A percentile compares a stretch with the other conserved stretches of the same genome.
phyloP scores from a whole-genome alignment of 1,140 invertebrate genomes.

The Muscidifurax raptorellus region DNA sequence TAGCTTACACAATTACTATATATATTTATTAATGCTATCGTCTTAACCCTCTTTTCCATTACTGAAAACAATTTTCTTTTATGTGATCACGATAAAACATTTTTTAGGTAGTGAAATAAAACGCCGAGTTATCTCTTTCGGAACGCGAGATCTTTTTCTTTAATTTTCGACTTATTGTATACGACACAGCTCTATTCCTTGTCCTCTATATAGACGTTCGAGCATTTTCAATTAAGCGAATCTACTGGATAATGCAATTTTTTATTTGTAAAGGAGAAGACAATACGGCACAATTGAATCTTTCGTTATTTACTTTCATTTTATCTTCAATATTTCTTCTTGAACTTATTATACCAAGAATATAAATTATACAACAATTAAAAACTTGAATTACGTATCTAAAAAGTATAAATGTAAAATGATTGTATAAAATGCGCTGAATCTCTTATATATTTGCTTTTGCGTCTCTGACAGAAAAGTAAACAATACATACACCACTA shows the following conservation, averaged over 20 bases:
- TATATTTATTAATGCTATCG: slow-evolving; percentile 10
- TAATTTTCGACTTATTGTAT: slow-evolving; percentile 14
- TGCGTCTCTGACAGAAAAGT: too few species aligned
- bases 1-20: background rate
- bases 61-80: slow-evolving; percentile 18
- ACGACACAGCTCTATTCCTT: background rate
- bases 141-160: background rate
- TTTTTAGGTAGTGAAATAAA: background rate
- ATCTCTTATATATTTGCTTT: too few species aligned
- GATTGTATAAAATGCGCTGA: too few species aligned
- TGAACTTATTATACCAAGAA: too few species aligned
- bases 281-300: background rate
- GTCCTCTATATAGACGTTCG: background rate
- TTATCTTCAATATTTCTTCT: background rate
- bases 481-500: too few species aligned
- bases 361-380: too few species aligned
- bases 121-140: background rate
- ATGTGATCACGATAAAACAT: slow-evolving; percentile 1
- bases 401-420: too few species aligned
- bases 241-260: background rate
- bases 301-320: background rate
- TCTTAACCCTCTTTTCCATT: background rate
- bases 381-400: too few species aligned
- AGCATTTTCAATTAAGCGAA: slow-evolving; percentile 13
- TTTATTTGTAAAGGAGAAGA: background rate